Conservation (phyloP, 2,888 invertebrate species). For the Stenotaenia linearis region DNA sequence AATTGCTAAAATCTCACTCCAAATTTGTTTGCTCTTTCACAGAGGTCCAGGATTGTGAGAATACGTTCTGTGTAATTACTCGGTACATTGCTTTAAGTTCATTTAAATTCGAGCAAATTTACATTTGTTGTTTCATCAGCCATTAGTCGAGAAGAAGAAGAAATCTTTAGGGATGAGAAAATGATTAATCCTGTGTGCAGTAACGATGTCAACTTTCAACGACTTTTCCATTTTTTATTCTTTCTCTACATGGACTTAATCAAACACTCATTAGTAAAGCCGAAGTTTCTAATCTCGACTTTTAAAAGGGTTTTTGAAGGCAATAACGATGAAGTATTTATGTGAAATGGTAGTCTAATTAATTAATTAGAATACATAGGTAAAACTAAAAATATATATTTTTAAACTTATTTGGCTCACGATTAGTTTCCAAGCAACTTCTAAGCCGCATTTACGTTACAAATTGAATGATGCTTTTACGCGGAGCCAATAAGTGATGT, state of each 20-base stretch:
- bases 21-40: background rate
- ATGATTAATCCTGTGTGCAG: constrained; percentile 13
- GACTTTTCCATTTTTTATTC: background rate
- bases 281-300: background rate
- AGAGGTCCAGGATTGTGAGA: background rate
- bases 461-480: no score
- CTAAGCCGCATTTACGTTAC: no score
- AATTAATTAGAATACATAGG: no score
- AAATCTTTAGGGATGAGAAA: background rate
- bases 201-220: constrained; percentile 21
- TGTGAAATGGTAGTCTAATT: no score
- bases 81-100: background rate
- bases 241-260: background rate
- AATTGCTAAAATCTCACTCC: background rate
- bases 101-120: constrained; percentile 13
- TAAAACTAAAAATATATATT: no score
- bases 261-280: constrained; percentile 12
- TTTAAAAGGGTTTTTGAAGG: background rate
- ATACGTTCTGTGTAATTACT: background rate
- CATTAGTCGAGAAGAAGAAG: background rate
- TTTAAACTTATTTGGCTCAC: no score
- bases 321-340: no score
- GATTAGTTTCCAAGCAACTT: no score
- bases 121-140: constrained; percentile 20
- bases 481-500: no score